Base-by-base conservation (phyloP, 2,888 invertebrate species). In the Synanthedon formicaeformis region DNA sequence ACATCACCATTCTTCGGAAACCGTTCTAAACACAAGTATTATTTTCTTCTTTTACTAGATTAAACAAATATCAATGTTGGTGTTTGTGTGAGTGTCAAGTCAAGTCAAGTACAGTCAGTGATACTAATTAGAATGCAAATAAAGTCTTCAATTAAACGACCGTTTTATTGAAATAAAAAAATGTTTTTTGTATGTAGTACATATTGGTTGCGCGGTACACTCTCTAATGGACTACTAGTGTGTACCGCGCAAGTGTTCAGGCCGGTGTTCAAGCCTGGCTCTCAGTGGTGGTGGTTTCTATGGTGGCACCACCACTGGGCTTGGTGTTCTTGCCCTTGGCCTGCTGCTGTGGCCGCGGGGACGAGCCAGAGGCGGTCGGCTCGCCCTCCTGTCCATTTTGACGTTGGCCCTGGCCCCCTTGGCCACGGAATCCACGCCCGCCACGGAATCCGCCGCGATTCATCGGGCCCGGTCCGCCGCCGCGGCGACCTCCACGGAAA, bases 401-500 rank as follows among this genome's bases (percentile, higher is more conserved):
- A 56, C 77, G 78, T 59, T 67, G 71, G 23, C 23, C 23, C 23
- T 23, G 23, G 23, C 23, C 23, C 23, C 23, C 23, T 23, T 23
- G 23, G 16, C 16, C 13, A 23, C 23, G 23, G 23, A 23, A 23
- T 4, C 23, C 23, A 23, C 84, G 78, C 65, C 74, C 71, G 64
- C 83, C 79, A 41, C 84, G 73, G 71, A 73, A 84, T 13, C 82
- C 83, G 48, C 62, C 79, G 58, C 83, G 81, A 66, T 81, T 81
- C 78, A 81, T 76, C 3, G 82, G 81, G 41, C 83, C 81, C 2
- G 81, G 75, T 3, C 79, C 82, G 50, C 73, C 80, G 50, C 85
- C 79, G 18, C 91, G 91, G 60, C 91, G 88, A 62, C 92, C 91
- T 51, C 92, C 92, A 60, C 92, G 91, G 89, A 91, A 92, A 75